These are phyloP conservation scores for Scaptodrosophila lebanonensis DNA, from an alignment of 1,140 invertebrate species.

Conservation along the genomic window DNA sequence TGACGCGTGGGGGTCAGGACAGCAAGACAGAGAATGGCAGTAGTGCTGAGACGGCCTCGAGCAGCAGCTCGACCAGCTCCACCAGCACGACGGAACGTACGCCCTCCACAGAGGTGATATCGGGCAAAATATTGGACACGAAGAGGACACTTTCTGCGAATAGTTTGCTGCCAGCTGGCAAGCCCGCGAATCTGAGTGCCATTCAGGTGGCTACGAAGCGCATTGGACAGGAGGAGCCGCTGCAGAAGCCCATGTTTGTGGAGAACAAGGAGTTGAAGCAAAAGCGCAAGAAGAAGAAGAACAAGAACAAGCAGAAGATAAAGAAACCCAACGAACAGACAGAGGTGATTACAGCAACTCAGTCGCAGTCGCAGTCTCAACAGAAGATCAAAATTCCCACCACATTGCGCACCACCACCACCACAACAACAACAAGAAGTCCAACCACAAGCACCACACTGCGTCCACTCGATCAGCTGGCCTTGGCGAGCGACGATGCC, in stretches of 20 bases:
- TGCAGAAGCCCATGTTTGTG: constrained; percentile 59
- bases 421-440: constrained; percentile 4
- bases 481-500: constrained; percentile 45
- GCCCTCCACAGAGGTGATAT: constrained; percentile 33
- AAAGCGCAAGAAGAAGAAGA: constrained; percentile 70
- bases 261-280: constrained; percentile 72
- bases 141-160: constrained; percentile 51
- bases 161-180: constrained; percentile 57
- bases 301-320: constrained; percentile 68
- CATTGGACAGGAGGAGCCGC: constrained; percentile 62
- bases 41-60: constrained; percentile 34
- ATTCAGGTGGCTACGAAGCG: constrained; percentile 53
- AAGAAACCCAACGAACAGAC: constrained; percentile 76
- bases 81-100: neutral
- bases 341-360: constrained; percentile 61
- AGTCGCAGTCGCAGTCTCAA: constrained; percentile 31
- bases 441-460: constrained; percentile 11
- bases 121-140: constrained; percentile 47
- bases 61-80: neutral
- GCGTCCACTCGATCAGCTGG: constrained; percentile 47
- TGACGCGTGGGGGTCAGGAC: constrained; percentile 80
- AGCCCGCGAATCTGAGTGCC: constrained; percentile 54
- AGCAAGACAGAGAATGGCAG: constrained; percentile 59
- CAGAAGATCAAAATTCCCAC: constrained; percentile 65
- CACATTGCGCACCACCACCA: constrained; percentile 52